These are phyloP conservation scores for Tricholaema leucomelas DNA, from an alignment of 2,113 vertebrate species.

Conservation along the genomic window DNA sequence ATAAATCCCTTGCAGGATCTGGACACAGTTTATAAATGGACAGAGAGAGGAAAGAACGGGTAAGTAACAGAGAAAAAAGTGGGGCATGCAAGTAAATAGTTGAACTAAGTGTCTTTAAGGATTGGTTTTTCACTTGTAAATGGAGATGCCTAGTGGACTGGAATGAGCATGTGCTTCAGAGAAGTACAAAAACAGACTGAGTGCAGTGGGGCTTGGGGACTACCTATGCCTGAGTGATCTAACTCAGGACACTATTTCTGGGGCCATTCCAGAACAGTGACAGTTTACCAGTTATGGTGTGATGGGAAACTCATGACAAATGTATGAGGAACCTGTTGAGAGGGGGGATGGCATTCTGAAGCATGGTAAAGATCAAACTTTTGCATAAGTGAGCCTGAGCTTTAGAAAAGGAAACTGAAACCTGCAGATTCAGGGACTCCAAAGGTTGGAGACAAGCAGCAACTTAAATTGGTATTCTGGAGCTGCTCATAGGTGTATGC, in stretches of 20 bases:
- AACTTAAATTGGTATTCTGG: neutral
- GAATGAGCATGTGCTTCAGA: neutral
- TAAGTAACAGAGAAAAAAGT: neutral
- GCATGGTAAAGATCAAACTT: neutral
- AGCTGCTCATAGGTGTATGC: neutral
- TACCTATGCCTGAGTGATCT: fast-evolving
- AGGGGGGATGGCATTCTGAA: neutral
- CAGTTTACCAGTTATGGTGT: too few species aligned
- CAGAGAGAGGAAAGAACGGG: neutral
- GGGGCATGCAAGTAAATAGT: neutral
- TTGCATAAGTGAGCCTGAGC: neutral
- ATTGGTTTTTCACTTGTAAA: neutral
- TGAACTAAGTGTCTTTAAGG: neutral
- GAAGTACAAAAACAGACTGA: neutral
- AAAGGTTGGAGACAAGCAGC: neutral
- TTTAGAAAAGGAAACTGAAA: neutral
- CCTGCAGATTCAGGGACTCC: neutral
- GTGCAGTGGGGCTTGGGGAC: neutral
- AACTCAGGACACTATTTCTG: neutral
- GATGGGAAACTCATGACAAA: neutral
- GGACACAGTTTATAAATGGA: neutral
- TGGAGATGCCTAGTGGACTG: neutral
- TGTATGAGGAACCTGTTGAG: fast-evolving
- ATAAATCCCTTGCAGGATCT: neutral
- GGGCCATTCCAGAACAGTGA: neutral